These are phyloP conservation scores for Dynastes maya DNA, from an alignment of 2,888 invertebrate genomes.

Conservation along the genomic window DNA sequence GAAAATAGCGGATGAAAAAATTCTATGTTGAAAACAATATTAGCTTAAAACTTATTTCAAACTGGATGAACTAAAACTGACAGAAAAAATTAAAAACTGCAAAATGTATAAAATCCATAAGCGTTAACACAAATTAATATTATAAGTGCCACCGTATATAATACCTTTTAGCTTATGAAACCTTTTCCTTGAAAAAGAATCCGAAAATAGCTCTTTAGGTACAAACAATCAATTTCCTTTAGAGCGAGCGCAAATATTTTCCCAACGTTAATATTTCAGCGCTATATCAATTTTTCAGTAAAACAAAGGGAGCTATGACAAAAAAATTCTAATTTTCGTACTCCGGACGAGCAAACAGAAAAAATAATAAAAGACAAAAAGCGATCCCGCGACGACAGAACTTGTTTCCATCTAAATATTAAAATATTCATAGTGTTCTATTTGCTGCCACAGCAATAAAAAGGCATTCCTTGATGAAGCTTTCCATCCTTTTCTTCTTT, in stretches of 20 bases:
- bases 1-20: too few species aligned
- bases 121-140: too few species aligned
- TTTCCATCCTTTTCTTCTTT: background rate
- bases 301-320: constrained; percentile 29
- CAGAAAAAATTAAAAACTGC: too few species aligned
- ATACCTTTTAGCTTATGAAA: background rate
- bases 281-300: constrained; percentile 39
- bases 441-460: constrained; percentile 51
- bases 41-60: too few species aligned
- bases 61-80: too few species aligned
- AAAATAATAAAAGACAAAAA: constrained; percentile 50
- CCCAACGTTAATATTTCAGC: constrained; percentile 36
- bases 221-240: constrained; percentile 31
- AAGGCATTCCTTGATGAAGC: constrained; percentile 35
- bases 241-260: constrained; percentile 34
- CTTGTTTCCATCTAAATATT: constrained; percentile 55
- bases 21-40: too few species aligned
- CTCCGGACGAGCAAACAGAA: constrained; percentile 39
- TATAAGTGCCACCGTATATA: background rate
- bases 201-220: constrained; percentile 1
- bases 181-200: constrained; percentile 12
- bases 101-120: too few species aligned
- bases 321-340: constrained; percentile 42
- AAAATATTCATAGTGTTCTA: constrained; percentile 56
- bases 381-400: constrained; percentile 46